These are phyloP conservation scores for Aphelenchoides avenae DNA, from an alignment of 1,140 invertebrate genomes.

Conservation along the genomic window DNA sequence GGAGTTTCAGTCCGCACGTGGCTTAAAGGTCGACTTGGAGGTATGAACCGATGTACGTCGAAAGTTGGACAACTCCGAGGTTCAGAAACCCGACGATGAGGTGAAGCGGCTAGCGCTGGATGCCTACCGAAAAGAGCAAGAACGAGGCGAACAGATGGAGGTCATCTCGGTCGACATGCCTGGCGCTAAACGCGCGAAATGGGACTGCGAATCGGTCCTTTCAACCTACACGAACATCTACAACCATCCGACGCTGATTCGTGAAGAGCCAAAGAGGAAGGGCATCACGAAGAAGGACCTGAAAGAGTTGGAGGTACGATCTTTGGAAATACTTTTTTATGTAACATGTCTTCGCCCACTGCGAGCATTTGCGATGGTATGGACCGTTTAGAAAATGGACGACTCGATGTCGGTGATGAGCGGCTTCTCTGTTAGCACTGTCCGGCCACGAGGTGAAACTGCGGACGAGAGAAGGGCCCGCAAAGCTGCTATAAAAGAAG, in stretches of 20 bases:
- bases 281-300: constrained; percentile 52
- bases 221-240: constrained; percentile 51
- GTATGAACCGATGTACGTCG: too few species aligned
- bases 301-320: constrained; percentile 32
- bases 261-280: constrained; percentile 65
- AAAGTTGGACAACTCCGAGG: too few species aligned
- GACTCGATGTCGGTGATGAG: constrained; percentile 66
- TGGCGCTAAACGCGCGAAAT: constrained; percentile 64
- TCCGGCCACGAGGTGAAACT: constrained; percentile 75
- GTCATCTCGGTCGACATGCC: too few species aligned
- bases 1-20: constrained; percentile 5
- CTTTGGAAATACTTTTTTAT: constrained; percentile 56
- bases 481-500: constrained; percentile 38
- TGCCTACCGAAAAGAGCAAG: constrained; percentile 62
- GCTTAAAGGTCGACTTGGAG: too few species aligned
- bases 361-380: too few species aligned
- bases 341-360: too few species aligned
- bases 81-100: constrained; percentile 37
- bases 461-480: constrained; percentile 71
- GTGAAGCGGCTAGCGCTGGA: constrained; percentile 19
- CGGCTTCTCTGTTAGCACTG: too few species aligned
- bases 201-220: constrained; percentile 85
- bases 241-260: constrained; percentile 66
- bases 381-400: constrained; percentile 22
- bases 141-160: constrained; percentile 66